These are phyloP conservation scores for Teleopsis dalmanni DNA, from an alignment of 1,140 invertebrate species.

Conservation along the genomic window DNA sequence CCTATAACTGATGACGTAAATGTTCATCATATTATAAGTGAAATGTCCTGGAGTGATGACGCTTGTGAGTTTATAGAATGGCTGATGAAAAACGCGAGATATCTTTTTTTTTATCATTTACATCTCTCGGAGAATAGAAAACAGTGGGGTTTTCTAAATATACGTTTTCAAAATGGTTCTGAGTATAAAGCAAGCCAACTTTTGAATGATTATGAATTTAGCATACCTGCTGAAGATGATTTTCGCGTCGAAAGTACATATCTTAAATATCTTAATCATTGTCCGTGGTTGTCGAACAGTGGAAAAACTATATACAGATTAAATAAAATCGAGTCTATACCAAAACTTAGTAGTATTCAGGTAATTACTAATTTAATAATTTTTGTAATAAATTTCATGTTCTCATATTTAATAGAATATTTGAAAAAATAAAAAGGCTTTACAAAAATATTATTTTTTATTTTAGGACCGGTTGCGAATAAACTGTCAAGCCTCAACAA, in stretches of 20 bases:
- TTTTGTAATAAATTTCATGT: no score
- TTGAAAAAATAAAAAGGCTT: no score
- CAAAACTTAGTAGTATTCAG: no score
- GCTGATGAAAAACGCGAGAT: conserved; percentile 7
- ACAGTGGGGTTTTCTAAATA: conserved; percentile 10
- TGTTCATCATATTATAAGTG: conserved; percentile 1
- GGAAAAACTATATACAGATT: conserved; percentile 7
- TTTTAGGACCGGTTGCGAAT: no score
- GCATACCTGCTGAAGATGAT: not conserved
- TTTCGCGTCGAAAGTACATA: conserved; percentile 2
- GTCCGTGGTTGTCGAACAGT: conserved; percentile 12
- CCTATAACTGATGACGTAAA: conserved; percentile 9
- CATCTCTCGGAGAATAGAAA: conserved; percentile 7
- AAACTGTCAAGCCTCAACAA: no score
- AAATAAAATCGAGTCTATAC: conserved; percentile 7
- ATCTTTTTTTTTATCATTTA: conserved; percentile 3
- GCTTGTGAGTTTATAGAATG: conserved; percentile 10
- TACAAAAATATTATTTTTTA: no score
- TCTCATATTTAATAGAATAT: no score
- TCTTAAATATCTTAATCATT: conserved; percentile 4
- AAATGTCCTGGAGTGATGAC: conserved; percentile 5
- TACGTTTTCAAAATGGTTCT: conserved; percentile 4
- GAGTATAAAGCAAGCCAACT: conserved; percentile 4
- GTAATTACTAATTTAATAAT: no score
- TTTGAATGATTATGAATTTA: conserved; percentile 5